Evolutionary conservation across 2,797 vertebrate genomes (phyloP), one percentile per base, ranked within the genome.

Genomic region (Myioborus miniatus): DNA sequence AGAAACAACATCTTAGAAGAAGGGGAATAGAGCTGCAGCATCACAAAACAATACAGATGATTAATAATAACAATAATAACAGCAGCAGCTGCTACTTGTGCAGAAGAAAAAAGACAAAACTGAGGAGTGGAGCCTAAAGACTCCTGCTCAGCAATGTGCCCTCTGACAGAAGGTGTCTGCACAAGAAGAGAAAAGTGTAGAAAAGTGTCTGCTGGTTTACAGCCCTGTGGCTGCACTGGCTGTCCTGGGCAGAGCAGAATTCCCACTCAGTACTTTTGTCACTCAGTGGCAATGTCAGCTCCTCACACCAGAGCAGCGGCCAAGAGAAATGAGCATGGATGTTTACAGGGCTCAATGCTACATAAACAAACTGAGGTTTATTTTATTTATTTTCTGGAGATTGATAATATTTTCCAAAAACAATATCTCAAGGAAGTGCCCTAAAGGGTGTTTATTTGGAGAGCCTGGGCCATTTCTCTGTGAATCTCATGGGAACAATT

Each of bases 371-470:
- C 24, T 27, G 41, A 12, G 19, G 0, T 41, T 77, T 58, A 71
- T 84, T 77, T 64, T 21, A 67, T 86, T 93, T 81, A 30, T 94
- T 82, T 94, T 59, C 59, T 83, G n/a, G n/a, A 65, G n/a, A 68
- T n/a, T 78, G 46, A 77, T 49, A 79, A 7, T 59, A 83, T 78
- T 70, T 76, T 75, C 41, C 24, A 62, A 76, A 94, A 79, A 8
- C 27, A 63, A 0, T 60, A 59, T 77, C 76, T 82, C 69, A 56
- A 55, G 52, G 44, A 64, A 85, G 58, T 59, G 11, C 21, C 49
- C 46, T 75, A 32, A 67, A 80, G 34, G 21, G 39, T 26, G 43
- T 82, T 76, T 84, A 56, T 63, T 83, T 68, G 34, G 53, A 44
- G 9, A 69, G 20, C 29, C 22, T 26, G 12, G 52, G 58, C 32